Evolutionary conservation across 2,888 invertebrate genomes (phyloP).

Genomic region (Netelia virgata): DNA sequence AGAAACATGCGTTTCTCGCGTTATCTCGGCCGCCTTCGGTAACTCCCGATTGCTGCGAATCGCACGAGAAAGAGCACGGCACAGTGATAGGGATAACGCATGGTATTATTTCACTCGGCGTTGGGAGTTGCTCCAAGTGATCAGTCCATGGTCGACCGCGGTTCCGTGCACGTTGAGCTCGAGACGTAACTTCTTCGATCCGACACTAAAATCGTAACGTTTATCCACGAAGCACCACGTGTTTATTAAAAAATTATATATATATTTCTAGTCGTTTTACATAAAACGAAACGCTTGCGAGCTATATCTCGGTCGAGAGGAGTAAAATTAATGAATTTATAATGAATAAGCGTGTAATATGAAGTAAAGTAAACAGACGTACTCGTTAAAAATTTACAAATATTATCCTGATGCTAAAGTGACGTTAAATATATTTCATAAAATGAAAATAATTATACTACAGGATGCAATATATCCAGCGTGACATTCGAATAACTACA

Average conservation of each 20-base stretch:
- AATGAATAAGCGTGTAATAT: neutral
- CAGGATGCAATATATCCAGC: neutral
- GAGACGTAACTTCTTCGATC: constrained; percentile 32
- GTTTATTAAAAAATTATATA: neutral
- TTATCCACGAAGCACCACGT: neutral
- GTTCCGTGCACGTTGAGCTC: constrained; percentile 59
- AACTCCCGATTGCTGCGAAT: constrained; percentile 72
- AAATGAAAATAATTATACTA: neutral
- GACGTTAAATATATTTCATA: neutral
- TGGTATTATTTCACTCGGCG: constrained; percentile 37
- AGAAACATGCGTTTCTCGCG: constrained; percentile 27
- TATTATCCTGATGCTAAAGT: neutral
- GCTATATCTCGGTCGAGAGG: neutral
- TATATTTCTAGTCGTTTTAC: neutral
- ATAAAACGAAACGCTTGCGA: neutral
- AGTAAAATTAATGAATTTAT: neutral
- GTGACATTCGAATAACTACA: neutral
- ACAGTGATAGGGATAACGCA: constrained; percentile 45
- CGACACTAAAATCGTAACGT: constrained; percentile 20
- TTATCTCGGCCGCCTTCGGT: constrained; percentile 74
- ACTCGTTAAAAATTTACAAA: neutral
- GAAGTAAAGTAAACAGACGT: neutral
- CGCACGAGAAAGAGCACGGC: constrained; percentile 50
- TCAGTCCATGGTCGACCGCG: constrained; percentile 78
- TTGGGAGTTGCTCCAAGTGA: constrained; percentile 59